Conservation (phyloP, 2,888 invertebrate species). For the Eupeodes luniger region DNA sequence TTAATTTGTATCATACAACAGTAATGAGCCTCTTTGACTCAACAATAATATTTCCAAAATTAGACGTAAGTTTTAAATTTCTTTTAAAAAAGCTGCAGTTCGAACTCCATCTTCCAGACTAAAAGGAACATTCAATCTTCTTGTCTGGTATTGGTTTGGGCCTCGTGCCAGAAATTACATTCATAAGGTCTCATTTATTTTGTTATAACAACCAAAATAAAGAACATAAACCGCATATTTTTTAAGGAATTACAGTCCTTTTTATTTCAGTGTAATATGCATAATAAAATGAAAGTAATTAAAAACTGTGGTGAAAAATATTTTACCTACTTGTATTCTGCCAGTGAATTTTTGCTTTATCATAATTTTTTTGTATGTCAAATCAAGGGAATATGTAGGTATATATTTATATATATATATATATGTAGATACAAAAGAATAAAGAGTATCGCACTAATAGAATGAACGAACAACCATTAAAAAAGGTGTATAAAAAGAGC, state of each 20-base stretch:
- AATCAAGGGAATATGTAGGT: neutral
- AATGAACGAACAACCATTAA: conserved; percentile 42
- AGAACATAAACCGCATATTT: neutral
- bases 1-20: too few relatives aligned
- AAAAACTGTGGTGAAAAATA: conserved; percentile 22
- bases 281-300: conserved; percentile 64
- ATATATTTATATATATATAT: neutral
- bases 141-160: too few relatives aligned
- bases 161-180: too few relatives aligned
- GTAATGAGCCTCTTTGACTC: too few relatives aligned
- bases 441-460: conserved; percentile 50
- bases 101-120: too few relatives aligned
- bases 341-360: conserved; percentile 50
- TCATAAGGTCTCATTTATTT: too few relatives aligned
- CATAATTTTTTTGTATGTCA: conserved; percentile 21
- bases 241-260: neutral
- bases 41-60: too few relatives aligned
- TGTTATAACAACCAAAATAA: too few relatives aligned
- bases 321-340: conserved; percentile 43
- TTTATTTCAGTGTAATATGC: conserved; percentile 16
- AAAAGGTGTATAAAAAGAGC: conserved; percentile 29
- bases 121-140: too few relatives aligned
- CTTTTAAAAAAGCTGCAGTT: too few relatives aligned
- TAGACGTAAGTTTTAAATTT: too few relatives aligned
- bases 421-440: neutral